Evolutionary conservation across 2,113 vertebrate genomes (phyloP).

Genomic region (Lycaon pictus): DNA sequence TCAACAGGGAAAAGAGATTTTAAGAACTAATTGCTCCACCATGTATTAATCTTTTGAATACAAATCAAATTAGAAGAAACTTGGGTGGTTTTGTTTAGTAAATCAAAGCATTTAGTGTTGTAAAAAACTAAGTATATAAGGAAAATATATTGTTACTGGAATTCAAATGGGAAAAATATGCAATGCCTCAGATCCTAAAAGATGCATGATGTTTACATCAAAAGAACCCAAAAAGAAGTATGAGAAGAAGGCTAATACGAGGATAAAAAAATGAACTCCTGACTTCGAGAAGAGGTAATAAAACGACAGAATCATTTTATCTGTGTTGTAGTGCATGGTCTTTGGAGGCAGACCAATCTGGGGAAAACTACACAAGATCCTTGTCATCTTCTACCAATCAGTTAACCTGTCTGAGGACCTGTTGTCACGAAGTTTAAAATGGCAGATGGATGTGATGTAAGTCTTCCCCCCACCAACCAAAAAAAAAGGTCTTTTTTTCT

Average conservation of each 20-base stretch:
- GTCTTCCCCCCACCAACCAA: not conserved
- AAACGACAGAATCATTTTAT: not conserved
- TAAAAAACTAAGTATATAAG: not conserved
- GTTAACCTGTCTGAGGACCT: not conserved
- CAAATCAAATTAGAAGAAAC: constrained; percentile 14
- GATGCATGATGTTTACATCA: constrained; percentile 10
- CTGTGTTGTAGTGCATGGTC: not conserved
- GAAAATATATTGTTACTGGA: not conserved
- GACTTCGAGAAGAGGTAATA: not conserved
- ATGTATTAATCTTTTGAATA: constrained; percentile 31
- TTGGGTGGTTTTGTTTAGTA: not conserved
- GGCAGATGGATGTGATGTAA: not conserved
- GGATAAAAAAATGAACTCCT: not conserved
- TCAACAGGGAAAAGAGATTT: not conserved
- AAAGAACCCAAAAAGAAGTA: not conserved
- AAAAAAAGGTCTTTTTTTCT: not conserved
- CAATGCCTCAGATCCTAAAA: not conserved
- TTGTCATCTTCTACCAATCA: not conserved
- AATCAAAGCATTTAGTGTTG: not conserved
- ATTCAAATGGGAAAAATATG: not conserved
- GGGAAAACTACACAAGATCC: not conserved
- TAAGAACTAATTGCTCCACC: constrained; percentile 37
- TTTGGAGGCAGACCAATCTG: not conserved
- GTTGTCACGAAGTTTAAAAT: not conserved
- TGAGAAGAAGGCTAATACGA: not conserved